Percentiles rank a stretch among this genome's conserved stretches.
phyloP scores from a whole-genome alignment of 1,140 invertebrate genomes.

The Adoxophyes honmai region DNA sequence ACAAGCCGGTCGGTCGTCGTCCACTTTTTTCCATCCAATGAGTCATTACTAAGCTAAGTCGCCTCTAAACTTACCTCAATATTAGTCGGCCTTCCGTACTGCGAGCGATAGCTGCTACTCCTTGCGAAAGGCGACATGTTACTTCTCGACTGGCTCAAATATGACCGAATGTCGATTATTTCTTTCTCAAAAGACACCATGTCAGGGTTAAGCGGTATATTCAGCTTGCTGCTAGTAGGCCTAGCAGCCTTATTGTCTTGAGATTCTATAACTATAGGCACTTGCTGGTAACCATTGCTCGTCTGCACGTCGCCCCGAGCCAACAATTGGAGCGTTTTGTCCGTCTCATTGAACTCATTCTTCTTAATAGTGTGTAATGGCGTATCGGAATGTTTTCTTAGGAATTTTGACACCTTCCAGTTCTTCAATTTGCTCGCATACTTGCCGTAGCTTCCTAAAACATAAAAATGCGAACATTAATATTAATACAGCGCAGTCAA shows the following conservation, averaged over 20 bases:
- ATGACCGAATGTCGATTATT: conserved; percentile 82
- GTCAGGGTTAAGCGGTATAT: conserved; percentile 41
- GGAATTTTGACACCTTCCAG: conserved; percentile 81
- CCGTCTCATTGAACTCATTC: conserved; percentile 37
- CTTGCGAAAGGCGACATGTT: conserved; percentile 81
- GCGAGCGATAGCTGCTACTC: conserved; percentile 80
- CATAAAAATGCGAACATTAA: conserved; percentile 11
- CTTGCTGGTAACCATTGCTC: conserved; percentile 78
- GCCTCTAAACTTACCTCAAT: conserved; percentile 56
- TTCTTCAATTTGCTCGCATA: conserved; percentile 79
- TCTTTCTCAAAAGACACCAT: conserved; percentile 71
- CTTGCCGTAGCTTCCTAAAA: conserved; percentile 79
- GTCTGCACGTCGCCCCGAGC: conserved; percentile 53
- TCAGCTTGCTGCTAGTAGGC: conserved; percentile 55
- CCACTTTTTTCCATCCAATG: too few relatives aligned
- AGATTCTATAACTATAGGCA: conserved; percentile 82
- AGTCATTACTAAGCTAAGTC: too few relatives aligned
- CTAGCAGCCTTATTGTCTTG: conserved; percentile 55
- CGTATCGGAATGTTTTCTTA: conserved; percentile 78
- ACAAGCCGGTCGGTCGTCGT: too few relatives aligned
- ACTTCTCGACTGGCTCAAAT: conserved; percentile 82
- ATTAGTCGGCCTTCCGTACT: conserved; percentile 77
- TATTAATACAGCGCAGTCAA: neutral
- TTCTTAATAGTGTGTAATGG: conserved; percentile 65
- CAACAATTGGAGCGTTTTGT: conserved; percentile 59